These are phyloP conservation scores for Zaprionus obscuricornis DNA, from an alignment of 2,888 invertebrate genomes.

Conservation along the genomic window DNA sequence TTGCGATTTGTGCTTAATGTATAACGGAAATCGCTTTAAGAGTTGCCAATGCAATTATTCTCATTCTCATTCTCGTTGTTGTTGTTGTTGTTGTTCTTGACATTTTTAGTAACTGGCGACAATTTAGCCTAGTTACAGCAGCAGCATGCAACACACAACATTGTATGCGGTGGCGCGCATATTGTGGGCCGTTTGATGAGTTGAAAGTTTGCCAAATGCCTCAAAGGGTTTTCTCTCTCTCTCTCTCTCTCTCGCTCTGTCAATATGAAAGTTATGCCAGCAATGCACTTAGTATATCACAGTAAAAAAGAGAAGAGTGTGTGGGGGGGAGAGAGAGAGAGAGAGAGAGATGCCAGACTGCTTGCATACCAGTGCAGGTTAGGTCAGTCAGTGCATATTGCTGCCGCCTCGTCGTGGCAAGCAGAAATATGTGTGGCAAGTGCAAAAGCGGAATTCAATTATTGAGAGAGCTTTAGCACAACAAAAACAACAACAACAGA, in stretches of 20 bases:
- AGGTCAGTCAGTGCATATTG: constrained; percentile 29
- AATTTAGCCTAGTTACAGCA: no score
- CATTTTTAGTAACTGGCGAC: no score
- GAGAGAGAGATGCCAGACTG: neutral
- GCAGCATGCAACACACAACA: no score
- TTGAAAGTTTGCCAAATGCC: constrained; percentile 59
- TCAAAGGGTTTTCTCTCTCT: no score
- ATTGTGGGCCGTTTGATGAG: constrained; percentile 45
- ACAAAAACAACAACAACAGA: constrained; percentile 18
- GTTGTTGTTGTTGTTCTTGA: neutral
- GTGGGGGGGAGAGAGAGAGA: neutral
- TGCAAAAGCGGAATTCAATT: constrained; percentile 53
- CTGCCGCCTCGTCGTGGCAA: constrained; percentile 15
- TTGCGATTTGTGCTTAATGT: constrained; percentile 30
- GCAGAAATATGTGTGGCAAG: constrained; percentile 27
- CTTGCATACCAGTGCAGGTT: neutral
- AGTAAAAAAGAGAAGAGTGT: neutral
- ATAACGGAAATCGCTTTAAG: constrained; percentile 37
- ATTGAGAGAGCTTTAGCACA: constrained; percentile 34
- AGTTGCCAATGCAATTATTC: constrained; percentile 18
- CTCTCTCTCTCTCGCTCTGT: no score
- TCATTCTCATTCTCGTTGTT: neutral
- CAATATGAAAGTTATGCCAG: constrained; percentile 60
- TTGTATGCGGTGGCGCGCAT: no score
- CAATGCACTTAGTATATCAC: constrained; percentile 38